A percentile compares a stretch with the other conserved stretches of the same genome.
These are phyloP conservation scores for Rhipidura dahli DNA, from an alignment of 2,113 vertebrate species.

Conservation along the genomic window DNA sequence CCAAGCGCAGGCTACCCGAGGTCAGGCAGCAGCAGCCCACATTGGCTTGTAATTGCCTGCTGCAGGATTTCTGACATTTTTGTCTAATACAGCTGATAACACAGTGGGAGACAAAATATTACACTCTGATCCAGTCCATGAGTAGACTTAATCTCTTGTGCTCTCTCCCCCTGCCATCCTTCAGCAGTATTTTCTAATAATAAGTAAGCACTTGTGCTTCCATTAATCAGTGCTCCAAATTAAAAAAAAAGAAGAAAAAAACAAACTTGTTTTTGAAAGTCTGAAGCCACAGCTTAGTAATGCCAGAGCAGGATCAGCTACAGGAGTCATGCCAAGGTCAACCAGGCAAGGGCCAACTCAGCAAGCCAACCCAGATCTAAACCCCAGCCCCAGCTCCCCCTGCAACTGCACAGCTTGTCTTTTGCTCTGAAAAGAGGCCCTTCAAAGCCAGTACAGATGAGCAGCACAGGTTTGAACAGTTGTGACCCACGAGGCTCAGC, in stretches of 20 bases:
- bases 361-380: not conserved
- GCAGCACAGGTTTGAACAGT: not conserved
- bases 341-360: not conserved
- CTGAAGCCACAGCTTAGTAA: not conserved
- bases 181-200: not conserved
- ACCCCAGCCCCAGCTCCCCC: not conserved
- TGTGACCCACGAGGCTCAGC: not conserved
- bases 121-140: slow-evolving; percentile 19
- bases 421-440: not conserved
- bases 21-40: not conserved
- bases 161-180: not conserved
- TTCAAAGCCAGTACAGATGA: not conserved
- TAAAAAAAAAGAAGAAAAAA: not conserved
- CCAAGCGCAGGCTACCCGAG: not conserved
- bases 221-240: not conserved
- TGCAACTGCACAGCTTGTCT: not conserved
- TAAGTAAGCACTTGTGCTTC: not conserved
- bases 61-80: slow-evolving; percentile 32
- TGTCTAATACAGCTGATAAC: not conserved
- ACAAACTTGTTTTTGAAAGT: not conserved
- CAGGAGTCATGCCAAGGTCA: not conserved
- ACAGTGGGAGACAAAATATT: slow-evolving; percentile 14
- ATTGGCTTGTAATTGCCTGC: not conserved
- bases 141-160: not conserved
- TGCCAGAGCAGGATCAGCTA: not conserved